phyloP scores from a whole-genome alignment of 2,797 vertebrate genomes.

The Mormyrus proboscirostris region DNA sequence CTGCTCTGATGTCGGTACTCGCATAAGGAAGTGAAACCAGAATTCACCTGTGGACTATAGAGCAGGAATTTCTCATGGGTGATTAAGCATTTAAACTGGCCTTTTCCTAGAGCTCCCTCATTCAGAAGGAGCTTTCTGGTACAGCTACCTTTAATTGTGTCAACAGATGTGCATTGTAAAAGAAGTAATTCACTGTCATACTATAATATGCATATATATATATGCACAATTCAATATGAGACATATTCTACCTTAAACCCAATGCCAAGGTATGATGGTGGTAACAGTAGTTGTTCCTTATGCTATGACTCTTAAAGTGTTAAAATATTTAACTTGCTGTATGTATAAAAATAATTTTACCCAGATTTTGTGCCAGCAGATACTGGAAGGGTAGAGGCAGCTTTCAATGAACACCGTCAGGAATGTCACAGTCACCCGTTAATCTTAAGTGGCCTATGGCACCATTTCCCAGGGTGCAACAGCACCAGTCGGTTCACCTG shows the following conservation, averaged over 20 bases:
- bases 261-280: background rate
- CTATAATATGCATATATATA: background rate
- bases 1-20: background rate
- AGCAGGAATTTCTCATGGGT: background rate
- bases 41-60: background rate
- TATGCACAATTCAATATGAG: background rate
- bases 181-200: background rate
- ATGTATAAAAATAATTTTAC: background rate
- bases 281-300: background rate
- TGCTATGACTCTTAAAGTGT: background rate
- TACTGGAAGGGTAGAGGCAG: background rate
- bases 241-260: background rate
- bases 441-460: background rate
- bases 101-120: background rate
- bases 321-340: background rate
- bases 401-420: background rate
- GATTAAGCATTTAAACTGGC: background rate
- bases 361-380: background rate
- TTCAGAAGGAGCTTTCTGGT: background rate
- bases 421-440: background rate
- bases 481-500: background rate
- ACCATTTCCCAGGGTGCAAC: background rate
- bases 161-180: background rate
- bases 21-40: background rate
- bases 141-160: background rate